phyloP scores from a whole-genome alignment of 2,113 vertebrate genomes.

The Isichthys henryi region DNA sequence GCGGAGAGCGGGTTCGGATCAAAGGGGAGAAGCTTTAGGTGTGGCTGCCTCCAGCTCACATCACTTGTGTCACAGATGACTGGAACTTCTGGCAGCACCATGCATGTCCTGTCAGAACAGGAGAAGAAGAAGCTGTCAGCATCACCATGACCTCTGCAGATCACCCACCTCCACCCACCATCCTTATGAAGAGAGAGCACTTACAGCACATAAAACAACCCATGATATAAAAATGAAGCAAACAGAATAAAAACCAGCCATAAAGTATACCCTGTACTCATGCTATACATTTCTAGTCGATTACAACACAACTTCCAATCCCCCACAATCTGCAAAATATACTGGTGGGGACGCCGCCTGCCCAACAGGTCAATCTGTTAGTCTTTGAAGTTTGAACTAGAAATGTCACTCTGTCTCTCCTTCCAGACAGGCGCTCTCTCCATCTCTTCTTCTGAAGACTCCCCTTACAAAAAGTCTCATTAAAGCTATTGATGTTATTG shows the following conservation, averaged over 20 bases:
- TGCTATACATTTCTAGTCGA: neutral
- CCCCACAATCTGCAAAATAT: neutral
- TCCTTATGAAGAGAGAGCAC: neutral
- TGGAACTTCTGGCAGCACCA: neutral
- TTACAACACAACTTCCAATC: too few species aligned
- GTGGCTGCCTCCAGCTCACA: neutral
- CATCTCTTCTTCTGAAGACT: neutral
- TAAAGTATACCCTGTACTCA: neutral
- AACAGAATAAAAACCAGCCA: neutral
- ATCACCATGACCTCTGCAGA: neutral
- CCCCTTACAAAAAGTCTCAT: constrained; percentile 28
- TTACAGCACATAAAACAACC: neutral
- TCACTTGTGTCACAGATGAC: neutral
- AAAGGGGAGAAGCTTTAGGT: neutral
- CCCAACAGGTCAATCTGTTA: neutral
- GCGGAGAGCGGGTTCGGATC: neutral
- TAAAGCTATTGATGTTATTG: constrained; percentile 35
- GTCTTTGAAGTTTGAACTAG: neutral
- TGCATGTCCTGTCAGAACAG: neutral
- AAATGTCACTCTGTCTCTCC: neutral
- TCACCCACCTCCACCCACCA: neutral
- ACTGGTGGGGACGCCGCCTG: neutral
- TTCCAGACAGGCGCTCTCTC: neutral
- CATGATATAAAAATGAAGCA: neutral
- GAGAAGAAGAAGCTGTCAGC: neutral